Percentiles rank a stretch among this genome's conserved stretches.
These are phyloP conservation scores for Parambassis ranga DNA, from an alignment of 2,797 vertebrate species.

Conservation along the genomic window DNA sequence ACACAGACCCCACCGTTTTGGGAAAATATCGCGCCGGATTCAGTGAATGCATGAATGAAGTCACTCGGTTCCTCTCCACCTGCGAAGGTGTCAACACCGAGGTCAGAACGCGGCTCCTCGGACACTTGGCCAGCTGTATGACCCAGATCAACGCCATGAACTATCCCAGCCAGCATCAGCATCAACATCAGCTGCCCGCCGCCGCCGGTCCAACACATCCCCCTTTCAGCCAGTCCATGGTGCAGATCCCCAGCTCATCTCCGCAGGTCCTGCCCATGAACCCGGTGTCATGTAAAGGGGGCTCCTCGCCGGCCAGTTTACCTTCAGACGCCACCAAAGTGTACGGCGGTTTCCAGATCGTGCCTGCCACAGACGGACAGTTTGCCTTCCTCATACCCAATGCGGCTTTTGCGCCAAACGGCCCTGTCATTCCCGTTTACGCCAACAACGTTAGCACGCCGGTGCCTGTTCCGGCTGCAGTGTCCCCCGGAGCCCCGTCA, in stretches of 20 bases:
- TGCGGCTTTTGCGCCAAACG: slow-evolving; percentile 88
- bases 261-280: slow-evolving; percentile 86
- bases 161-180: slow-evolving; percentile 89
- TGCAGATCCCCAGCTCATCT: slow-evolving; percentile 82
- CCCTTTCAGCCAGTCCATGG: slow-evolving; percentile 84
- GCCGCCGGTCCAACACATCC: slow-evolving; percentile 80
- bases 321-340: slow-evolving; percentile 87
- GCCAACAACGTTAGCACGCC: slow-evolving; percentile 80
- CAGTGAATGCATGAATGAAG: slow-evolving; percentile 98
- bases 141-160: slow-evolving; percentile 98
- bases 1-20: slow-evolving; percentile 92
- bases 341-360: slow-evolving; percentile 95
- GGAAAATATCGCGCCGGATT: slow-evolving; percentile 98
- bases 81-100: slow-evolving; percentile 97
- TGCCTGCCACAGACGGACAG: slow-evolving; percentile 94
- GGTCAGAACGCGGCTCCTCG: slow-evolving; percentile 94
- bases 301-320: slow-evolving; percentile 71
- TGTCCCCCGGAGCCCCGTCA: slow-evolving; percentile 86
- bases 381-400: slow-evolving; percentile 98
- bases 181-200: slow-evolving; percentile 84
- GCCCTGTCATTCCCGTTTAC: slow-evolving; percentile 91
- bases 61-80: slow-evolving; percentile 97
- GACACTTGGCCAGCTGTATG: slow-evolving; percentile 97
- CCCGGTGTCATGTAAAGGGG: slow-evolving; percentile 85
- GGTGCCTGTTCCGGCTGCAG: slow-evolving; percentile 76